Evolutionary conservation across 2,888 invertebrate species (phyloP), one percentile per base, ranked within the genome.

Genomic region (Lochmaea crataegi): DNA sequence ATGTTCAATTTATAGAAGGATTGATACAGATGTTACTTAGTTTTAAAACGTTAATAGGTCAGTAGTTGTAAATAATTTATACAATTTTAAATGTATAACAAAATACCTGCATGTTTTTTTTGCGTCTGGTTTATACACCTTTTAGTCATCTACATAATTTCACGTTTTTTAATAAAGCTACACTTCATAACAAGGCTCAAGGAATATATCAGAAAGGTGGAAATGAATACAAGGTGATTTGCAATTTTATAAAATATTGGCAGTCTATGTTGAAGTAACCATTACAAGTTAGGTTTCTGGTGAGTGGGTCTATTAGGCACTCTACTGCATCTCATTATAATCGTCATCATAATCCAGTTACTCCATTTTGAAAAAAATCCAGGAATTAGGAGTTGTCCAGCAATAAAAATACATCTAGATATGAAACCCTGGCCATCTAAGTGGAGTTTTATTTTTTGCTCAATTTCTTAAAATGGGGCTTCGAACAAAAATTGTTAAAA

Each of bases 41-140:
- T 45, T 14, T 45, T n/a, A n/a, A 41, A 66, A 56, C 41, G 66
- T 58, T 61, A 68, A 68, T 68, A 68, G 68, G 68, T 68, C 61
- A 68, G 68, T 68, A 68, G 67, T 57, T 57, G 41, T 67, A 67
- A 67, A 67, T n/a, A 56, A 41, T 32, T 45, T 42, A 42, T 58
- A 7, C 56, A n/a, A 12, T n/a, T 18, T 26, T n/a, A 18, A 41
- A 56, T 45, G 53, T 38, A 18, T 32, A 26, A 48, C 53, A 10
- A 14, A 60, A 45, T 68, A 56, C 68, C 68, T 61, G 68, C 68
- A 68, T 68, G 12, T 38, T 11, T 57, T 51, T 61, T 51, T 32
- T 26, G 32, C 53, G 22, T 32, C 51, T 65, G 16, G 32, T n/a
- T 38, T 65, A 38, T 53, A 16, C 41, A 65, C 32, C 32, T 53